Percentiles rank a stretch among this genome's conserved stretches.
phyloP scores from a whole-genome alignment of 2,888 invertebrate genomes.

The Salticus scenicus region DNA sequence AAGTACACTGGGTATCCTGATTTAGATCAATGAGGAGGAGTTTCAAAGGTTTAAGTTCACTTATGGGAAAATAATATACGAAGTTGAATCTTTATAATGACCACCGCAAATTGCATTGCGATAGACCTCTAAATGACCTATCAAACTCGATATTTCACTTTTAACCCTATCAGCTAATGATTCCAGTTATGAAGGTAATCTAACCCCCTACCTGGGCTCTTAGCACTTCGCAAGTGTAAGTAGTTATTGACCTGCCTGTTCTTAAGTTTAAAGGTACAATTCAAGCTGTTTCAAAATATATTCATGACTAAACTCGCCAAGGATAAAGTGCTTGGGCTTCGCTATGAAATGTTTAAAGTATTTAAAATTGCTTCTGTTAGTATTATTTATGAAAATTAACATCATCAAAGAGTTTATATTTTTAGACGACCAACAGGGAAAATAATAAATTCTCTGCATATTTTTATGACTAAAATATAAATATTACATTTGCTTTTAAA shows the following conservation, averaged over 20 bases:
- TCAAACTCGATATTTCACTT: background rate
- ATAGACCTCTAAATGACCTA: background rate
- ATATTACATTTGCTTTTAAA: too few species aligned
- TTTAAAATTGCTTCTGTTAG: background rate
- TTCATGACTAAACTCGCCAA: background rate
- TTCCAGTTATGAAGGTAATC: constrained; percentile 11
- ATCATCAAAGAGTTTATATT: background rate
- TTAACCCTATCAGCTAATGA: constrained; percentile 13
- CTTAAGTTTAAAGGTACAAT: background rate
- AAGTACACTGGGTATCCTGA: too few species aligned
- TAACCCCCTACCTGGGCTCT: background rate
- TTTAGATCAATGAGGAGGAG: too few species aligned
- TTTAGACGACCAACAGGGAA: too few species aligned
- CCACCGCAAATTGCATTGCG: background rate
- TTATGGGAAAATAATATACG: too few species aligned
- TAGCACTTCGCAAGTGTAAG: background rate
- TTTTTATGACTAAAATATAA: too few species aligned
- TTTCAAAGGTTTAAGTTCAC: too few species aligned
- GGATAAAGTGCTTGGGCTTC: background rate
- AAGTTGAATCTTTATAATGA: too few species aligned
- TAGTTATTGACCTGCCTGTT: background rate
- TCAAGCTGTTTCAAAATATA: background rate
- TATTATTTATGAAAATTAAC: background rate
- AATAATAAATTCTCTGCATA: too few species aligned
- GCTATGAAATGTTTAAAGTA: background rate